These are phyloP conservation scores for Alauda arvensis DNA, from an alignment of 2,797 vertebrate species.

Conservation along the genomic window DNA sequence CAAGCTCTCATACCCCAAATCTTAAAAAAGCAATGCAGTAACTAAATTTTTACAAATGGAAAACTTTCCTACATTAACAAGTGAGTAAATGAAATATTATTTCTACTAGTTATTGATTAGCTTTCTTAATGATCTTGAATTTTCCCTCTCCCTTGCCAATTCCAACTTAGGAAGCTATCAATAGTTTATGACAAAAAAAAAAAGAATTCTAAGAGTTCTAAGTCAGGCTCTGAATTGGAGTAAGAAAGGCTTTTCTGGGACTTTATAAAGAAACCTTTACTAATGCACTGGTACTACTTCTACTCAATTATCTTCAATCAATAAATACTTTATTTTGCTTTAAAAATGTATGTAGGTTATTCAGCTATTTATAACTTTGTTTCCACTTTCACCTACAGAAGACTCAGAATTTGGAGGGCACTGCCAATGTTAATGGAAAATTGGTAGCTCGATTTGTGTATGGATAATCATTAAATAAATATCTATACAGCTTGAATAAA, in stretches of 20 bases:
- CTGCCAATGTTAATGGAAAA: background rate
- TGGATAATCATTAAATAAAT: background rate
- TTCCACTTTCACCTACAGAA: background rate
- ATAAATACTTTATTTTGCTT: background rate
- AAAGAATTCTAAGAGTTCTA: no score
- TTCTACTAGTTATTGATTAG: background rate
- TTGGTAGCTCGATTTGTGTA: background rate
- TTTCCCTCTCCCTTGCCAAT: background rate
- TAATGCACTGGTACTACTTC: background rate
- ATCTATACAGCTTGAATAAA: background rate
- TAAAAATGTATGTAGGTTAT: background rate
- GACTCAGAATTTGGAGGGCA: background rate
- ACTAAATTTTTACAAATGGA: background rate
- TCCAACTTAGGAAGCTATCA: background rate
- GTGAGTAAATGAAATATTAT: background rate
- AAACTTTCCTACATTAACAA: background rate
- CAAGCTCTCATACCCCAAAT: background rate
- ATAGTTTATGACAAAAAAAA: background rate
- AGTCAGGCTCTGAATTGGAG: background rate
- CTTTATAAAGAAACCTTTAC: background rate
- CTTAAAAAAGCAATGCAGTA: background rate
- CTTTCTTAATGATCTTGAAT: background rate
- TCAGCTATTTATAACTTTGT: background rate
- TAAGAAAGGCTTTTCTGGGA: background rate
- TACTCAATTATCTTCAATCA: background rate